Percentiles rank a stretch among this genome's conserved stretches.
Conservation (phyloP, 2,888 invertebrate species). For the Zelleria hepariella region DNA sequence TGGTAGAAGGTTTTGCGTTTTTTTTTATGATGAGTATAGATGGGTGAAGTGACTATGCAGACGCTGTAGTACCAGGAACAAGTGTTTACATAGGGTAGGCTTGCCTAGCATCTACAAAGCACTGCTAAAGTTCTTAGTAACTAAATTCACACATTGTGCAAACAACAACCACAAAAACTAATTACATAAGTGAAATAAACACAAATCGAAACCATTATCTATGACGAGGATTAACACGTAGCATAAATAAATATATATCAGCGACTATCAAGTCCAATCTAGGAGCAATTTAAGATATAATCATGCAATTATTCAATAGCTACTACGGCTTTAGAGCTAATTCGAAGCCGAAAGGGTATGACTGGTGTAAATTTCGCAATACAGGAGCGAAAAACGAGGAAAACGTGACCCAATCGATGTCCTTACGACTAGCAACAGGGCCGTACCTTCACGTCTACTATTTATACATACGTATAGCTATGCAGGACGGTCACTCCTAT, state of each 20-base stretch:
- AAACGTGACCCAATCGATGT: conserved; percentile 46
- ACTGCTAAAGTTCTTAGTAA: too few relatives aligned
- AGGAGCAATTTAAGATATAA: neutral
- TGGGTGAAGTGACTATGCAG: too few relatives aligned
- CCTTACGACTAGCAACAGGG: conserved; percentile 52
- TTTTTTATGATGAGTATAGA: too few relatives aligned
- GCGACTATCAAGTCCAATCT: neutral
- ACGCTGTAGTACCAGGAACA: too few relatives aligned
- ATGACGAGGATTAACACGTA: neutral
- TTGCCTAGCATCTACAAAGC: too few relatives aligned
- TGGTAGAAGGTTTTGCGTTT: too few relatives aligned
- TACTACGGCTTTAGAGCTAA: neutral
- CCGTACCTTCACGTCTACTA: conserved; percentile 32
- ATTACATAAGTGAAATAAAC: too few relatives aligned
- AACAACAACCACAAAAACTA: too few relatives aligned
- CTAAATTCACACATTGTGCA: too few relatives aligned
- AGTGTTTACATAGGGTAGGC: too few relatives aligned
- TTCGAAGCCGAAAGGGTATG: neutral
- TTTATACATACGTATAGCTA: conserved; percentile 16
- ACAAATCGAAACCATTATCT: neutral
- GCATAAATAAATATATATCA: neutral
- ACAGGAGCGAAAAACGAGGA: conserved; percentile 16
- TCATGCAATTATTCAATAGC: neutral
- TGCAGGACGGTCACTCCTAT: conserved; percentile 17
- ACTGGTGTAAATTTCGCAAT: neutral